These are phyloP conservation scores for Helobdella robusta DNA, from an alignment of 2,888 invertebrate genomes.

Conservation along the genomic window DNA sequence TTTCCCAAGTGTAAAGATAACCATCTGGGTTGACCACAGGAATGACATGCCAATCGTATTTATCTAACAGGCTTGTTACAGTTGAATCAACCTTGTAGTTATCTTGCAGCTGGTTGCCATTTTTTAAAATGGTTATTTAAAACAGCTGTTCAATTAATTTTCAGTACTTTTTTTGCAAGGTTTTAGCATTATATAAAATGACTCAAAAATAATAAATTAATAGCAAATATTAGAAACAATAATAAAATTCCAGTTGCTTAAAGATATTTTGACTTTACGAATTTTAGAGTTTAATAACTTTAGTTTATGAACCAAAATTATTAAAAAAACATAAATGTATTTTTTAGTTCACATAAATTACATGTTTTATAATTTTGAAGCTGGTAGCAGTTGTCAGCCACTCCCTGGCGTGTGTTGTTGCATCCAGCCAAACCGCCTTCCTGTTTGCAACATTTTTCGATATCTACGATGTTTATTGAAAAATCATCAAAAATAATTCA, in stretches of 20 bases:
- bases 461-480: slow-evolving; percentile 11
- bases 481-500: neutral
- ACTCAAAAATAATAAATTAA: too few relatives aligned
- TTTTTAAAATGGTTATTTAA: too few relatives aligned
- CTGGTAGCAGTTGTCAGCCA: slow-evolving; percentile 29
- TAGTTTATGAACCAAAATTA: neutral
- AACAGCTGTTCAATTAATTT: too few relatives aligned
- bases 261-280: neutral
- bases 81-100: slow-evolving; percentile 7
- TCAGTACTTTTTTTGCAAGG: too few relatives aligned
- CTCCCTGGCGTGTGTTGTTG: slow-evolving; percentile 31
- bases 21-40: slow-evolving; percentile 16
- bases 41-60: slow-evolving; percentile 12
- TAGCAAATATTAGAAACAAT: too few relatives aligned
- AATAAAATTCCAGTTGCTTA: too few relatives aligned
- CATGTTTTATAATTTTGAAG: slow-evolving; percentile 28
- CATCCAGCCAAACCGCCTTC: slow-evolving; percentile 26
- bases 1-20: slow-evolving; percentile 9
- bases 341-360: too few relatives aligned
- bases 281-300: neutral
- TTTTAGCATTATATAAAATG: too few relatives aligned
- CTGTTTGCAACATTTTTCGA: slow-evolving; percentile 15
- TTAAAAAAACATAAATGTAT: neutral
- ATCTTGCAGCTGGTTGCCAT: too few relatives aligned
- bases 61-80: slow-evolving; percentile 5